These are phyloP conservation scores for Elephas maximus DNA, from an alignment of 2,113 vertebrate species.

Conservation along the genomic window DNA sequence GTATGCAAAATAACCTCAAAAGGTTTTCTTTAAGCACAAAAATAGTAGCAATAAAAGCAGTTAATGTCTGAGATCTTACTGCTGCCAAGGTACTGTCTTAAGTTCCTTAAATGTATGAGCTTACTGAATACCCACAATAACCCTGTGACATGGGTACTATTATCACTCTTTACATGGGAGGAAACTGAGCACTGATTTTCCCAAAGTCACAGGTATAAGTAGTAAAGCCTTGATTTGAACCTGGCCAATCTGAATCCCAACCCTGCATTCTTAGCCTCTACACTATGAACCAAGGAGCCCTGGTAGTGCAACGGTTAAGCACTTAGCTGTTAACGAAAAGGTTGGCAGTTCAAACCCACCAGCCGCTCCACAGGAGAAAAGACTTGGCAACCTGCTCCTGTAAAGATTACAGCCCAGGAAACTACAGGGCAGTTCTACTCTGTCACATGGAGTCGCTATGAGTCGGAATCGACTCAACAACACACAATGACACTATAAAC, in stretches of 20 bases:
- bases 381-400: neutral
- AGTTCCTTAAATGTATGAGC: neutral
- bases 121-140: neutral
- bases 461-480: no score
- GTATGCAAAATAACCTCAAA: neutral
- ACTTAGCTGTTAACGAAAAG: neutral
- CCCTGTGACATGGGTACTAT: neutral
- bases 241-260: neutral
- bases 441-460: no score
- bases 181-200: neutral
- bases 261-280: neutral
- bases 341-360: neutral
- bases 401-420: neutral
- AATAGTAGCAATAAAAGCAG: neutral
- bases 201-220: neutral
- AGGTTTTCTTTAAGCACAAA: conserved; percentile 5
- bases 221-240: neutral
- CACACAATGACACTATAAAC: neutral
- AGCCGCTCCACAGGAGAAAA: neutral
- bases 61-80: neutral
- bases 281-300: neutral
- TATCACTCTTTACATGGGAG: neutral
- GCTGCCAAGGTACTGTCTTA: neutral
- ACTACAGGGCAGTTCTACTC: neutral
- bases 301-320: no score